phyloP scores from a whole-genome alignment of 2,888 invertebrate species.

The Thalpophila matura region DNA sequence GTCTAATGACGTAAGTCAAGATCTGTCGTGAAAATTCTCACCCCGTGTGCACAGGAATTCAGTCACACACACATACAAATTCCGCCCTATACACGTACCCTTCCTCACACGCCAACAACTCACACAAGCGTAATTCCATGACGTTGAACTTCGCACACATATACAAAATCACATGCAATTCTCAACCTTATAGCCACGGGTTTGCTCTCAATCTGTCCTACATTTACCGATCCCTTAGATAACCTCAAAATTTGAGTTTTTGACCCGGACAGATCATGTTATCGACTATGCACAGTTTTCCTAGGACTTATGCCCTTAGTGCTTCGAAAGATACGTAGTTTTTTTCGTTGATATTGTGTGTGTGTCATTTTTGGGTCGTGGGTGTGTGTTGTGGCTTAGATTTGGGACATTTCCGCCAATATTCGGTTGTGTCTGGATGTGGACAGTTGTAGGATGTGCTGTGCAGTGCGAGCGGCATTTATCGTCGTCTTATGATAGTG shows the following conservation, averaged over 20 bases:
- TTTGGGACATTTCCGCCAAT: slow-evolving; percentile 62
- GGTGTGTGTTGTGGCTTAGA: slow-evolving; percentile 47
- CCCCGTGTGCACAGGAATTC: slow-evolving; percentile 62
- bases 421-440: slow-evolving; percentile 61
- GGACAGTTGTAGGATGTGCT: slow-evolving; percentile 63
- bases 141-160: slow-evolving; percentile 75
- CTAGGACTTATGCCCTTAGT: slow-evolving; percentile 57
- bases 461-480: slow-evolving; percentile 58
- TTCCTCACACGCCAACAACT: slow-evolving; percentile 59
- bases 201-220: slow-evolving; percentile 82
- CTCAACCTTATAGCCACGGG: slow-evolving; percentile 76
- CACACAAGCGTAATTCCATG: slow-evolving; percentile 67
- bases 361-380: slow-evolving; percentile 45
- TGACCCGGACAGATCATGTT: slow-evolving; percentile 70
- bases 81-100: slow-evolving; percentile 69
- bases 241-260: slow-evolving; percentile 87
- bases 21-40: slow-evolving; percentile 63
- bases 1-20: not conserved
- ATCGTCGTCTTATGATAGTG: slow-evolving; percentile 67
- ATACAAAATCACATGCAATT: slow-evolving; percentile 70
- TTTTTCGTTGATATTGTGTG: slow-evolving; percentile 42
- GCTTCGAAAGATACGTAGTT: slow-evolving; percentile 37
- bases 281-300: slow-evolving; percentile 64
- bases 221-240: slow-evolving; percentile 85
- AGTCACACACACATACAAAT: slow-evolving; percentile 74